Base-by-base conservation (phyloP, 92 coral and sea anemone species). In the Porites cylindrica region DNA sequence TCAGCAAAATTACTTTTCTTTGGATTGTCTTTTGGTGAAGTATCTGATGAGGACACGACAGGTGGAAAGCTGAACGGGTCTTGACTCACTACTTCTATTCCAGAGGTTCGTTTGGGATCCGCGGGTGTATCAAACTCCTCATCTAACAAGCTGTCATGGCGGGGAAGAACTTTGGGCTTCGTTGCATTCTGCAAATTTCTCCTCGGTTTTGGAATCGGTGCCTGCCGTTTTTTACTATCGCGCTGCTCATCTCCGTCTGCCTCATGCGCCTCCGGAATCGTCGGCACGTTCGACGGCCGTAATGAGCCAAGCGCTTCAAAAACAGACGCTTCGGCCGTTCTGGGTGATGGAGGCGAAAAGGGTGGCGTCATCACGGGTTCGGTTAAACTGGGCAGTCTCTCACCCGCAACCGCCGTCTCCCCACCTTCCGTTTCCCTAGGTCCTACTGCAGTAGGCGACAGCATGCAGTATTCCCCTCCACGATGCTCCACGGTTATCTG, bases 301-400 rank as follows among this genome's bases (percentile, higher is more conserved):
- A 77, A 47, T 26, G 89, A 19, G 18, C 91, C 94, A 43, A 89
- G 77, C 29, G 95, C 88, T 23, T 90, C 96, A 64, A 91, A 91
- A 9, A 95, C 92, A 4, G 94, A 90, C 10, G 91, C 95, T 80
- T 90, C 93, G 10, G 99, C 95, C 16, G 92, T 82, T 32, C 79
- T 85, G 0, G 99, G 97, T 3, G 99, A 95, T 0, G 99, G 99
- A 16, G 99, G 99, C 0, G 98, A 94, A 20, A 97, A 82, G 6
- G 94, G 94, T 16, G 99, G 99, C 18, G 92, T 89, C 20, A 91
- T 82, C 0, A 92, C 83, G 10, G 79, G 67, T 51, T 95, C 96
- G 23, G 94, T 71, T 10, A 89, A 56, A 20, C 81, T 72, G 5
- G 94, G 88, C 47, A 38, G 47, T 80, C 92, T 85, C 65, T 90